Percentiles rank a stretch among this genome's conserved stretches.
Evolutionary conservation across 2,797 vertebrate species (phyloP).

Genomic region (Cossypha dichroa): DNA sequence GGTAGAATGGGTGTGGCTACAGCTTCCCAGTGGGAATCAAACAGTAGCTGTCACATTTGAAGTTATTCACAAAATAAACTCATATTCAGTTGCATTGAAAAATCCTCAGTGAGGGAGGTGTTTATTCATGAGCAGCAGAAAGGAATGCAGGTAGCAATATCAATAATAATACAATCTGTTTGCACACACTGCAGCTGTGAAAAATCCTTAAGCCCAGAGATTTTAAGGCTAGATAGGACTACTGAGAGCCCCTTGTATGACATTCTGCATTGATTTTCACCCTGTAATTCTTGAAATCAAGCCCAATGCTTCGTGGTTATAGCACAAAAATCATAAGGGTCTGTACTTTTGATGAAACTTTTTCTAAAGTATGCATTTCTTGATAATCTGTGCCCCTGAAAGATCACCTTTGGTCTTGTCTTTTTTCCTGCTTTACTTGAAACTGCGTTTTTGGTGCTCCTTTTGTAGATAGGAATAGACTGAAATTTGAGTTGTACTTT

Average conservation of each 20-base stretch:
- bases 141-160: not conserved
- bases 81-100: not conserved
- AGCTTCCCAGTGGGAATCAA: not conserved
- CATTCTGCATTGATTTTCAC: not conserved
- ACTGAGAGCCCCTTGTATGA: not conserved
- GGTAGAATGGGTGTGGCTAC: accelerated
- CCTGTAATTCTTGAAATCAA: not conserved
- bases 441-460: not conserved
- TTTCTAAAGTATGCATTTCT: not conserved
- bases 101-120: not conserved
- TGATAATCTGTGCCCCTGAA: not conserved
- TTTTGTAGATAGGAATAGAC: not conserved
- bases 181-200: not conserved
- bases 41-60: not conserved
- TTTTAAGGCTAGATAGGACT: not conserved
- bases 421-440: not conserved
- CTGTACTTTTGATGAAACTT: not conserved
- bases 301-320: not conserved
- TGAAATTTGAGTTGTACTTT: not conserved
- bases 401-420: not conserved
- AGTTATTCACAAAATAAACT: not conserved
- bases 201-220: not conserved
- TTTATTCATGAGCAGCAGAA: not conserved
- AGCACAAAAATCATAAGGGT: not conserved
- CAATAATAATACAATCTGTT: not conserved